Base-by-base conservation (phyloP, 2,888 invertebrate genomes). In the Rhodophaea formosa region DNA sequence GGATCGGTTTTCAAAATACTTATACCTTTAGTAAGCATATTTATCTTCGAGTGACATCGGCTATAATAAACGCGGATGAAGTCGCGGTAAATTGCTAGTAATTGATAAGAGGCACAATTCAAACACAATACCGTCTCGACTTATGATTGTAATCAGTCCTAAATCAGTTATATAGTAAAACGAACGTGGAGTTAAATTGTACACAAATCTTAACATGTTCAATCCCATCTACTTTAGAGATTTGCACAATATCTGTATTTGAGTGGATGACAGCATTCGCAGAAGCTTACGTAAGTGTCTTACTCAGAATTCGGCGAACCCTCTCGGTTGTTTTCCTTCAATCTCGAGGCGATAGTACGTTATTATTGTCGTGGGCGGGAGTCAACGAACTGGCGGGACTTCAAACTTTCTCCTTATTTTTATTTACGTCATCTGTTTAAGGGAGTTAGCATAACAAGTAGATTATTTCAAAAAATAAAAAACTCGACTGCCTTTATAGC, bases 311-410 rank as follows among this genome's bases (percentile, higher is more conserved):
- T 63, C 59, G 30, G 45, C 54, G 62, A 60, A 62, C 53, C 70
- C 59, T 59, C 60, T 61, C 53, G 57, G 67, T 74, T 77, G 73
- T 79, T 79, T 79, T 78, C 66, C 66, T 80, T 72, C 67, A 75
- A 75, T 75, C 65, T 67, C 65, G 59, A 57, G 70, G 72, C 70
- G 74, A 71, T 61, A 75, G 57, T 30, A 57, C 10, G 49, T 56
- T 57, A 54, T 65, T 63, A 68, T 58, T 65, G 59, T 62, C 58
- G 63, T 67, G 65, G 60, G 63, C 53, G 67, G 67, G 70, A 71
- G 81, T 79, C 80, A 65, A 69, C 65, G 80, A 81, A 78, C 77
- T 70, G 61, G 32, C 56, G 60, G 61, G 60, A 62, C 62, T 59
- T 58, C 57, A 46, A 70, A 65, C 60, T 63, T 62, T 60, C 54